Conservation (phyloP, 1,140 invertebrate genomes). For the Drosophila fuyamai region DNA sequence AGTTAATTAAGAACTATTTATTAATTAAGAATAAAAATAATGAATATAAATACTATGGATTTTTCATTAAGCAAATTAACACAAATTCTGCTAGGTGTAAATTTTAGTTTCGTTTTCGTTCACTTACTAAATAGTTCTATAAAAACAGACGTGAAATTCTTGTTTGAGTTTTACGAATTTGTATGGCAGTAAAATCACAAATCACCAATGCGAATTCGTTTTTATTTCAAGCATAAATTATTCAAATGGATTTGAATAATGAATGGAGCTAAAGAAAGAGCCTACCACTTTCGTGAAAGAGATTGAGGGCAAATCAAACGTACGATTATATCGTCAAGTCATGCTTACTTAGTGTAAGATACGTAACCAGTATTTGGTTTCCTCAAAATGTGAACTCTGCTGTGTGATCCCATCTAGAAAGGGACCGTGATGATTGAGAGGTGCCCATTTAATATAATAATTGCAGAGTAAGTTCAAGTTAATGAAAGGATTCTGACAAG, state of each 20-base stretch:
- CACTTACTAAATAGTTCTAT: constrained; percentile 6
- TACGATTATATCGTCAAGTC: constrained; percentile 7
- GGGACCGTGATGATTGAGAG: constrained; percentile 49
- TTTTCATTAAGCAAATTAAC: not conserved
- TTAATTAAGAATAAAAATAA: too few relatives aligned
- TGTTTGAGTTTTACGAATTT: constrained; percentile 2
- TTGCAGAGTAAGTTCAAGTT: constrained; percentile 27
- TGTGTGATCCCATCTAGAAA: constrained; percentile 36
- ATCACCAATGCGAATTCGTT: constrained; percentile 5
- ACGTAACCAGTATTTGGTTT: constrained; percentile 32
- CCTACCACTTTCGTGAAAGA: constrained; percentile 9
- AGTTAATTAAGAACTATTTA: too few relatives aligned
- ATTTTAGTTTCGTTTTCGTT: not conserved
- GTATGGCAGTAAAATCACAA: constrained; percentile 7
- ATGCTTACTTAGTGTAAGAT: constrained; percentile 30
- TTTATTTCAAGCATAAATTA: constrained; percentile 30
- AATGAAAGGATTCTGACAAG: constrained; percentile 44
- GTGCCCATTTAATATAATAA: constrained; percentile 43
- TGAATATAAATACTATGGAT: too few relatives aligned
- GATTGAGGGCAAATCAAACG: not conserved
- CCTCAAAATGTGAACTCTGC: constrained; percentile 14
- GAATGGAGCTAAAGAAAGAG: not conserved
- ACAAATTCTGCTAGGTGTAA: not conserved
- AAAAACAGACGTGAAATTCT: constrained; percentile 16
- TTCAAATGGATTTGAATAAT: constrained; percentile 5